Base-by-base conservation (phyloP, 2,888 invertebrate species). In the Thelaira solivaga region DNA sequence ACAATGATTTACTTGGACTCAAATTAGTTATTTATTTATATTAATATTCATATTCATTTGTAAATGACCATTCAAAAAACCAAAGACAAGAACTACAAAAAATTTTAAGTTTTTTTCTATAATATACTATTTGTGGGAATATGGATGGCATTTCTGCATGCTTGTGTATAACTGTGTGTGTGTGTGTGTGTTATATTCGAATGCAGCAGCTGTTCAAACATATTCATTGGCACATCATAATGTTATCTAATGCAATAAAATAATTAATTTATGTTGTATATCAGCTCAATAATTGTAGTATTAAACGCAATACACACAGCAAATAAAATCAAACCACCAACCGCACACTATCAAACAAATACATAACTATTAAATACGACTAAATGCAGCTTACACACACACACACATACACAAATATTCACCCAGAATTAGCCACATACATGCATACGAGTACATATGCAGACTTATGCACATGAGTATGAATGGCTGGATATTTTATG, bases 231-330 rank as follows among this genome's bases (percentile, higher is more conserved):
- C 75, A 79, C 79, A 79, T 72, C 80, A 80, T 80, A 75, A 79
- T 79, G 76, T 80, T 81, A 81, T 81, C 81, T 78, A 78, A 78
- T 74, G 78, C 78, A 78, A 78, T 80, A 67, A 75, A 80, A 81
- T 81, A 81, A 81, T 81, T 80, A 81, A 81, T 81, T 81, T 80
- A 81, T 81, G 77, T 78, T 78, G 59, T 78, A 78, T 80, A 80
- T 77, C 80, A 77, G 80, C 71, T 69, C 74, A 80, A 74, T 69
- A 77, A 77, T 80, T 80, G 80, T 74, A 74, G 69, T 71, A 77
- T 80, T 72, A 76, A 79, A 79, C 59, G 26, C 73, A 39, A 75
- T 31, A 41, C 22, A 34, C 26, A 18, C 31, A 64, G 16, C 45
- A 69, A 59, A 64, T 47, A 22, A 43, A 55, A 39, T 26, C 67